phyloP scores from a whole-genome alignment of 2,797 vertebrate genomes.

The Spea hammondii region DNA sequence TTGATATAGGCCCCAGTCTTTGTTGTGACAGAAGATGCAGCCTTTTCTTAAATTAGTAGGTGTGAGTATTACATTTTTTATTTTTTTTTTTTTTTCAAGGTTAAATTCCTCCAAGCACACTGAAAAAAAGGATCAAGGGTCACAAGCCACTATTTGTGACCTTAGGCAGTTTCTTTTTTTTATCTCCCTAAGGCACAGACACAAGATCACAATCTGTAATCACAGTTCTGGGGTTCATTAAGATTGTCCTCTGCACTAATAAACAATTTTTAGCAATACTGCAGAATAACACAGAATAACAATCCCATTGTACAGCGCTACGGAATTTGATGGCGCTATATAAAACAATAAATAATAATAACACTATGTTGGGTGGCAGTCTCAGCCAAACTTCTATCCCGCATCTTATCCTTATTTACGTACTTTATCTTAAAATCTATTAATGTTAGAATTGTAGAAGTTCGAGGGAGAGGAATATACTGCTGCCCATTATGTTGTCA shows the following conservation, averaged over 20 bases:
- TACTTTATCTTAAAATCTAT: too few species aligned
- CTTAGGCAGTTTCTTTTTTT: slow-evolving; percentile 12
- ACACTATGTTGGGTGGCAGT: not conserved
- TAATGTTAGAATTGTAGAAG: too few species aligned
- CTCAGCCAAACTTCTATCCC: not conserved
- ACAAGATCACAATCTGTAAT: slow-evolving; percentile 44
- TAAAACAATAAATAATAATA: not conserved
- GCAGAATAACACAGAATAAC: not conserved
- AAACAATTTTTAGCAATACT: slow-evolving; percentile 8
- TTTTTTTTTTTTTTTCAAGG: too few species aligned
- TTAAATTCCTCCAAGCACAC: too few species aligned
- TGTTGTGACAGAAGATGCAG: not conserved
- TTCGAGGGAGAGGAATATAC: too few species aligned
- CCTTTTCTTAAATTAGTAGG: too few species aligned
- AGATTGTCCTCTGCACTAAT: slow-evolving; percentile 6
- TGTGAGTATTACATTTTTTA: too few species aligned
- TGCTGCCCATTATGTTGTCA: too few species aligned
- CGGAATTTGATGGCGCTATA: too few species aligned
- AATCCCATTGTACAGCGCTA: too few species aligned
- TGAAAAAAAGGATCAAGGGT: slow-evolving; percentile 14
- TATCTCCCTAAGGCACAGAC: slow-evolving; percentile 38
- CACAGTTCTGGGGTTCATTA: slow-evolving; percentile 20
- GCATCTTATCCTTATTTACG: not conserved
- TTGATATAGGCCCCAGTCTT: not conserved
- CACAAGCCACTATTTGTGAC: slow-evolving; percentile 25